These are phyloP conservation scores for Florisuga fusca DNA, from an alignment of 2,797 vertebrate species.

Conservation along the genomic window DNA sequence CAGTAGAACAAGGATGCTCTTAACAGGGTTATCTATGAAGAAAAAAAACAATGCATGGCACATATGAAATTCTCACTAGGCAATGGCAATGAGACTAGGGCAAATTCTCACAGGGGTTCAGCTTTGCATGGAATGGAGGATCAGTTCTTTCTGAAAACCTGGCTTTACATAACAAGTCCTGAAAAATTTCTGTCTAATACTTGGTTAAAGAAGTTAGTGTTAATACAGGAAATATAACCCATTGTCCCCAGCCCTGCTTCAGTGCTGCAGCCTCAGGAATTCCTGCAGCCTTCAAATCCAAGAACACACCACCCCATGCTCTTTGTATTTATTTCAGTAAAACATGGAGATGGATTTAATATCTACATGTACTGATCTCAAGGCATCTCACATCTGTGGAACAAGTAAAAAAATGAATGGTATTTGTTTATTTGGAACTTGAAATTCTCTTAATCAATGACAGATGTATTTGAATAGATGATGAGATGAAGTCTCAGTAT, in stretches of 20 bases:
- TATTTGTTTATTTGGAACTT: constrained; percentile 11
- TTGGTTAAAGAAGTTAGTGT: not conserved
- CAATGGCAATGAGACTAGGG: too few species aligned
- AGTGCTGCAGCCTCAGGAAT: not conserved
- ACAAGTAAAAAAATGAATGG: not conserved
- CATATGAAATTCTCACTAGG: too few species aligned
- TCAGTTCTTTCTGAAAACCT: not conserved
- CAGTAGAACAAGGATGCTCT: not conserved
- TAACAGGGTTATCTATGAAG: not conserved
- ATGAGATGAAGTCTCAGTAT: too few species aligned
- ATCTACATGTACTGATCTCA: not conserved
- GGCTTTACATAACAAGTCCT: not conserved
- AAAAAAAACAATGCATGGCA: rapidly evolving
- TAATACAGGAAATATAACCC: not conserved
- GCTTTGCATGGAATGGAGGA: not conserved
- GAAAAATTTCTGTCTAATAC: not conserved
- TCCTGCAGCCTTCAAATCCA: not conserved
- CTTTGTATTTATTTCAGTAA: not conserved
- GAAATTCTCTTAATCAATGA: constrained; percentile 2
- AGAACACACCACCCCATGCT: rapidly evolving
- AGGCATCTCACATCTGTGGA: not conserved
- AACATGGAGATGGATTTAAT: not conserved
- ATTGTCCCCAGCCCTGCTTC: not conserved
- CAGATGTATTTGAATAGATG: constrained; percentile 20
- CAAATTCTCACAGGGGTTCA: not conserved